Conservation (phyloP, 2,888 invertebrate species). For the Calliphora vomitoria region DNA sequence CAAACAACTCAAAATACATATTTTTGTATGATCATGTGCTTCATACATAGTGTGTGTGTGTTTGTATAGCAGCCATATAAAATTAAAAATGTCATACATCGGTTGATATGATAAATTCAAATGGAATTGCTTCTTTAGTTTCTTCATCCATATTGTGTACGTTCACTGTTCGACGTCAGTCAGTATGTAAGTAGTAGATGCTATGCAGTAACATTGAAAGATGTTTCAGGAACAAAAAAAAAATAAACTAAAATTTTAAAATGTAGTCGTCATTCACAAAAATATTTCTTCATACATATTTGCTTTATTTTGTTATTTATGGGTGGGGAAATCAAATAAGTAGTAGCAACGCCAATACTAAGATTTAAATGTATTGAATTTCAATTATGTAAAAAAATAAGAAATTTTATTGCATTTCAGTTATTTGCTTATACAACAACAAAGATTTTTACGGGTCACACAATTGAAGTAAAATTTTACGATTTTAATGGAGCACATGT, state of each 20-base stretch:
- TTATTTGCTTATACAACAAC: neutral
- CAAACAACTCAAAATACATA: constrained; percentile 28
- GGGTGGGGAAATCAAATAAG: constrained; percentile 43
- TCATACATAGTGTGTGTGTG: neutral
- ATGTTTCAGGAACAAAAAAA: constrained; percentile 47
- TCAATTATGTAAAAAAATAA: neutral
- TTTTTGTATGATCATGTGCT: neutral
- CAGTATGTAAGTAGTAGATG: neutral
- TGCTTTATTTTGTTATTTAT: constrained; percentile 39
- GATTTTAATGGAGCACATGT: too few species aligned
- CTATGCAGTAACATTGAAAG: constrained; percentile 59
- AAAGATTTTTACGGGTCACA: too few species aligned
- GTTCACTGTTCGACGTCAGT: neutral
- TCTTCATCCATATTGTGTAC: constrained; percentile 43
- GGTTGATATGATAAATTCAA: constrained; percentile 80
- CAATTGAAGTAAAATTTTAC: too few species aligned
- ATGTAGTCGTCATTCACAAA: constrained; percentile 57
- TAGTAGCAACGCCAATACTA: constrained; percentile 27
- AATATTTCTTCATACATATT: neutral
- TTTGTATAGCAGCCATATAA: constrained; percentile 16
- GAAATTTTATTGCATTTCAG: neutral
- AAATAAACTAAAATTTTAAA: constrained; percentile 29
- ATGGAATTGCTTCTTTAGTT: constrained; percentile 78
- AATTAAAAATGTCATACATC: constrained; percentile 70
- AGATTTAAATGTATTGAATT: constrained; percentile 29